phyloP scores from a whole-genome alignment of 2,888 invertebrate genomes.

The Campopleginae sp. region DNA sequence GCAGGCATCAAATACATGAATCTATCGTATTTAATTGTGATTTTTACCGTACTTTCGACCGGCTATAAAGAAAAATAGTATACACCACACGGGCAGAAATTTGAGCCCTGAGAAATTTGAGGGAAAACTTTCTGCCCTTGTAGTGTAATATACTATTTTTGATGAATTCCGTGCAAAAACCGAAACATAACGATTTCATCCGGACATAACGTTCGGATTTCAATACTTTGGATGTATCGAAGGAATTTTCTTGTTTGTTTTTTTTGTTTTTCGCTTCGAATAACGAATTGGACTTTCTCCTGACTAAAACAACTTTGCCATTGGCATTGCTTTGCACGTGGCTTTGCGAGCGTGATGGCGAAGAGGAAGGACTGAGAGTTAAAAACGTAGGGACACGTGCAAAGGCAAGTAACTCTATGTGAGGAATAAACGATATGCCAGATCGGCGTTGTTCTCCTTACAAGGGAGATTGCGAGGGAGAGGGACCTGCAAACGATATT shows the following conservation, averaged over 20 bases:
- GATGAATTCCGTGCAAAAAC: not conserved
- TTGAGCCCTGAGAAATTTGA: no score
- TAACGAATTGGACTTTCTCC: not conserved
- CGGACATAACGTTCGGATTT: not conserved
- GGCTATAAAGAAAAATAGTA: no score
- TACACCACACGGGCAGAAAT: no score
- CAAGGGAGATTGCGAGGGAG: not conserved
- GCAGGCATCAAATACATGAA: no score
- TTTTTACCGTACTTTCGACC: no score
- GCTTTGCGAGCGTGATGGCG: not conserved
- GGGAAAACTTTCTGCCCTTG: no score
- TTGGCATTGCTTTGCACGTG: not conserved
- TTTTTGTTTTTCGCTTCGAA: not conserved
- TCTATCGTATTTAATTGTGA: no score
- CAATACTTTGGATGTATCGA: not conserved
- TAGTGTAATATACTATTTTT: no score
- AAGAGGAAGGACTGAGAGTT: constrained; percentile 18
- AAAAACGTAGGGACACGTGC: constrained; percentile 64
- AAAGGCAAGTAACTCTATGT: constrained; percentile 59
- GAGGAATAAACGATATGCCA: constrained; percentile 63
- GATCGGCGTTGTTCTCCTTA: constrained; percentile 59
- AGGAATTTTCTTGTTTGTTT: not conserved
- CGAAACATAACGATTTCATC: not conserved
- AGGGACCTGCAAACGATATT: constrained; percentile 3
- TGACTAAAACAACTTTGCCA: not conserved